Base-by-base conservation (phyloP, 2,888 invertebrate species). In the Eustalomyia histrio region DNA sequence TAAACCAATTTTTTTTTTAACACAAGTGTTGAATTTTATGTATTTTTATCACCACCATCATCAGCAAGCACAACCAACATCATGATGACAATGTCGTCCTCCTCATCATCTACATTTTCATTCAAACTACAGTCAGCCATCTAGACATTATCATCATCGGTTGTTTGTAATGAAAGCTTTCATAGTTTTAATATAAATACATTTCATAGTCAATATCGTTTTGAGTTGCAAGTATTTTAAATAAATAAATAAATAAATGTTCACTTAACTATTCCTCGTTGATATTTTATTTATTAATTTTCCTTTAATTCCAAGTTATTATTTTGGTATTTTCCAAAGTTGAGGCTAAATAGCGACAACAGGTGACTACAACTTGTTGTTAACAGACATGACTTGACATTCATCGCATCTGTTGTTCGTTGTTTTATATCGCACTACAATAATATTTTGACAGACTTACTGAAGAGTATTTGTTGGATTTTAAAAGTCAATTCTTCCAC, bases 11-110 rank as follows among this genome's bases (percentile, higher is more conserved):
- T 67, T 21, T 72, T 81, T 67, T 21, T 50, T 47, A 60, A 64
- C 61, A 78, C 71, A 78, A 78, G 81, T 81, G 78, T 81, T 81
- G 81, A 81, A 81, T 81, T 78, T 81, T 81, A 81, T 78, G 74
- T 81, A 71, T 69, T 78, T 75, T 75, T 78, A 81, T 81, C 81
- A 75, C 74, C 74, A 71, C 76, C 55, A 80, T 69, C 76, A 81
- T 74, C 80, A 81, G 47, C 69, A 69, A 75, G 60, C 81, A 71
- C 69, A 71, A 17, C 71, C 39, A 81, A 43, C 58, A 73, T 1
- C n/a, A 57, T 61, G 12, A 43, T 55, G 35, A 61, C 29, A 12
- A 14, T 29, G 29, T 29, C 29, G 29, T 29, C 29, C 3, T 47
- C 43, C 2, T 47, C 43, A 47, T 47, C 43, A n/a, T 47, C 43